These are phyloP conservation scores for Melinaea menophilus DNA, from an alignment of 2,888 invertebrate species.

Conservation along the genomic window DNA sequence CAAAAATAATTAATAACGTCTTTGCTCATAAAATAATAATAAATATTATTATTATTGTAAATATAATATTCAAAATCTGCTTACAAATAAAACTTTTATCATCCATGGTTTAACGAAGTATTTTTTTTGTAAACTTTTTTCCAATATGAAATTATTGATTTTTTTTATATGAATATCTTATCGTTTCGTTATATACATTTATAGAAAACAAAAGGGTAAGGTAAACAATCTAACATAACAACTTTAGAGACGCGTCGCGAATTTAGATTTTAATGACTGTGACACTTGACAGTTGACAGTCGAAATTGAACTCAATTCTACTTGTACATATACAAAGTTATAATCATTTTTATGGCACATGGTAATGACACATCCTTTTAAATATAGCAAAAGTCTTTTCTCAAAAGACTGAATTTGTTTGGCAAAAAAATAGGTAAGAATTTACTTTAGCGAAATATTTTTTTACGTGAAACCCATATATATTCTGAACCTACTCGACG, in stretches of 20 bases:
- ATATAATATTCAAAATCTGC: constrained; percentile 32
- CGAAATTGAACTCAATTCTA: not conserved
- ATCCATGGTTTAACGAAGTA: constrained; percentile 43
- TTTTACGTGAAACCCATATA: too few relatives aligned
- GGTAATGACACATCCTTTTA: too few relatives aligned
- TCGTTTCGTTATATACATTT: not conserved
- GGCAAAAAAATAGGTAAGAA: too few relatives aligned
- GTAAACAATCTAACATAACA: not conserved
- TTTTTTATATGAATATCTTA: not conserved
- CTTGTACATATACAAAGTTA: not conserved
- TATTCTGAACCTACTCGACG: too few relatives aligned
- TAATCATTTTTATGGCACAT: too few relatives aligned
- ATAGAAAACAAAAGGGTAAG: not conserved
- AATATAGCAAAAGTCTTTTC: too few relatives aligned
- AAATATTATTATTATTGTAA: constrained; percentile 3
- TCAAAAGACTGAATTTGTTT: too few relatives aligned
- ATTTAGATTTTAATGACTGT: not conserved
- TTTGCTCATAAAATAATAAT: constrained; percentile 4
- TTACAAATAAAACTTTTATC: constrained; percentile 61
- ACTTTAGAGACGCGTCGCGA: not conserved
- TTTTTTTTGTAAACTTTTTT: not conserved
- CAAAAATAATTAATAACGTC: constrained; percentile 31
- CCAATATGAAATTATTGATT: not conserved
- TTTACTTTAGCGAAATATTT: too few relatives aligned
- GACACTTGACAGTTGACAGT: not conserved